phyloP scores from a whole-genome alignment of 2,113 vertebrate species.

The Galbula dea region DNA sequence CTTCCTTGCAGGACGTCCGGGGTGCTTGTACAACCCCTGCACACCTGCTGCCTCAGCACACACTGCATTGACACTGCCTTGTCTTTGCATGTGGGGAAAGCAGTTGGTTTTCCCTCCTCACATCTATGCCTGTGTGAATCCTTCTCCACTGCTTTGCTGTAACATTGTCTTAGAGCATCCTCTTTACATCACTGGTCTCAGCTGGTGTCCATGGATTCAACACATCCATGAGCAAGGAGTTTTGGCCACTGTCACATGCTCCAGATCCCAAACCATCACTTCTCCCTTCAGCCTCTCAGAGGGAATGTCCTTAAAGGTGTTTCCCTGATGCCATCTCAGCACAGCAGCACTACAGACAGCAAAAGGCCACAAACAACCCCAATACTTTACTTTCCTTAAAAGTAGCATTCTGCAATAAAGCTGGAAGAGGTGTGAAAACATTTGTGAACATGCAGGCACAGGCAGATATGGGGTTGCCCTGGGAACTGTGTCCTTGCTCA shows the following conservation, averaged over 20 bases:
- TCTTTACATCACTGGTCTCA: not conserved
- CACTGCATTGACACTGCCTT: rapidly evolving
- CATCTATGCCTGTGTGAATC: not conserved
- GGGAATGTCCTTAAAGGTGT: rapidly evolving
- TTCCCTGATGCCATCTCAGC: not conserved
- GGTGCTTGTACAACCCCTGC: not conserved
- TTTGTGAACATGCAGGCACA: rapidly evolving
- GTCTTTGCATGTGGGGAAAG: rapidly evolving
- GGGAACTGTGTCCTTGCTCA: rapidly evolving
- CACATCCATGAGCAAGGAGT: not conserved
- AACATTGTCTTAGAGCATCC: rapidly evolving
- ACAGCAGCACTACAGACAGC: rapidly evolving
- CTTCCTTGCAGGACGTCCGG: not conserved
- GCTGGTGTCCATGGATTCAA: rapidly evolving
- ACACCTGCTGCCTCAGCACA: not conserved
- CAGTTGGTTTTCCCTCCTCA: not conserved
- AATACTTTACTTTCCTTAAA: not conserved
- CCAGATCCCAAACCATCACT: rapidly evolving
- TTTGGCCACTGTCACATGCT: rapidly evolving
- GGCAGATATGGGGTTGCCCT: rapidly evolving
- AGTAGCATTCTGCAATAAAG: not conserved
- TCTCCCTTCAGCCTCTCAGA: not conserved
- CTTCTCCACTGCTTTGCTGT: not conserved
- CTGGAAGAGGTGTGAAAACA: not conserved
- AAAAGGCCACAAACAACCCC: not conserved